These are phyloP conservation scores for Schizopygopsis malacanthus DNA, from an alignment of 2,797 vertebrate species.

Conservation along the genomic window DNA sequence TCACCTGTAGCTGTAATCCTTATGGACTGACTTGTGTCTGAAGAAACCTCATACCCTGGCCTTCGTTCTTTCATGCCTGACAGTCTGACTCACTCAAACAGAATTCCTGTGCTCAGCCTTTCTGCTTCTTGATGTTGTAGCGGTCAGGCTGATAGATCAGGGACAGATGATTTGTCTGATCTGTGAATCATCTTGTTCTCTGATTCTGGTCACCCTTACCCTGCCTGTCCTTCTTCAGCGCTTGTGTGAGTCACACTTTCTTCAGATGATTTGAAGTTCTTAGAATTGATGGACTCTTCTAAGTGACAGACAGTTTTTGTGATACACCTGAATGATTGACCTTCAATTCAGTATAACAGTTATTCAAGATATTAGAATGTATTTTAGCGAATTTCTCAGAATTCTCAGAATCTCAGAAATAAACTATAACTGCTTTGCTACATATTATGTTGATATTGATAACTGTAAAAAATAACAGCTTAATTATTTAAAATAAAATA, in stretches of 20 bases:
- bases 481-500: background rate
- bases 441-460: background rate
- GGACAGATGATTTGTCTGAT: conserved; percentile 27
- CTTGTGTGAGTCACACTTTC: conserved; percentile 42
- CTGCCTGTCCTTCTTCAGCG: conserved; percentile 6
- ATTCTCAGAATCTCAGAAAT: background rate
- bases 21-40: conserved; percentile 4
- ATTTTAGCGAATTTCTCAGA: background rate
- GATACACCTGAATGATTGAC: conserved; percentile 4
- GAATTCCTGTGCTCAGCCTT: conserved; percentile 12
- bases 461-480: background rate
- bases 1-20: conserved; percentile 16
- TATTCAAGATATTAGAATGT: conserved; percentile 2
- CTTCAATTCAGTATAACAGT: background rate
- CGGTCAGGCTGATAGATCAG: conserved; percentile 13
- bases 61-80: conserved; percentile 23
- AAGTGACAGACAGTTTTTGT: background rate
- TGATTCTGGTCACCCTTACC: conserved; percentile 30
- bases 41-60: conserved; percentile 7
- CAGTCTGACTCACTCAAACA: conserved; percentile 15
- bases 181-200: conserved; percentile 36
- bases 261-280: conserved; percentile 18
- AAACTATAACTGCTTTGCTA: background rate
- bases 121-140: conserved; percentile 7
- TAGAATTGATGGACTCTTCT: conserved; percentile 25